phyloP scores from a whole-genome alignment of 2,113 vertebrate genomes.

The Boulengerochromis microlepis region DNA sequence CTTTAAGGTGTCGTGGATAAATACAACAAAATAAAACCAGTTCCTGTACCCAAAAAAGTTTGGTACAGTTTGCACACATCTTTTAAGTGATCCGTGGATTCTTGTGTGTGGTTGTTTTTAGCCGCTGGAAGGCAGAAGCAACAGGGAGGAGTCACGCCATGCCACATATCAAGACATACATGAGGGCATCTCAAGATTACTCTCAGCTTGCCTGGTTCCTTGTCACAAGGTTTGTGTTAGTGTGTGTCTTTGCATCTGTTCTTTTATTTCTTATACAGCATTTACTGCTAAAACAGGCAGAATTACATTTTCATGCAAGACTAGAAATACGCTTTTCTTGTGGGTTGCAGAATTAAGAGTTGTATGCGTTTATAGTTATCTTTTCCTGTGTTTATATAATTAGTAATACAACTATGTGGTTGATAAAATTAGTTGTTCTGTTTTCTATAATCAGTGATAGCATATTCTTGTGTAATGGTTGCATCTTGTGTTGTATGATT shows the following conservation, averaged over 20 bases:
- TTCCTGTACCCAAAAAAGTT: background rate
- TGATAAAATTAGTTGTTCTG: background rate
- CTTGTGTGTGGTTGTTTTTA: slow-evolving; percentile 26
- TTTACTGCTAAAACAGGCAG: background rate
- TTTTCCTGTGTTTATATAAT: background rate
- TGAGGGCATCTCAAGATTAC: slow-evolving; percentile 87
- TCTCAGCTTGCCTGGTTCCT: slow-evolving; percentile 89
- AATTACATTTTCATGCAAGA: accelerated
- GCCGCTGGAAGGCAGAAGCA: slow-evolving; percentile 84
- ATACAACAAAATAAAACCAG: background rate
- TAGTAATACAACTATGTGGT: background rate
- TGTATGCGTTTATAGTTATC: accelerated
- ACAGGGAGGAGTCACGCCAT: slow-evolving; percentile 88
- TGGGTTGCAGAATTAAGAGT: background rate
- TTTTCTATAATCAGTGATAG: background rate
- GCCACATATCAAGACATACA: slow-evolving; percentile 96
- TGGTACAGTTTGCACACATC: background rate
- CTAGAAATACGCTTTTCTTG: accelerated
- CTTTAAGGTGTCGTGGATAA: accelerated
- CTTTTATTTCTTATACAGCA: accelerated
- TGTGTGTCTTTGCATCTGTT: background rate
- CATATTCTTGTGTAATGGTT: background rate
- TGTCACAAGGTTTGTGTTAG: slow-evolving; percentile 81
- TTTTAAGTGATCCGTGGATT: background rate
- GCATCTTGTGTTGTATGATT: accelerated